These are phyloP conservation scores for Esox masquinongy DNA, from an alignment of 2,797 vertebrate genomes.

Conservation along the genomic window DNA sequence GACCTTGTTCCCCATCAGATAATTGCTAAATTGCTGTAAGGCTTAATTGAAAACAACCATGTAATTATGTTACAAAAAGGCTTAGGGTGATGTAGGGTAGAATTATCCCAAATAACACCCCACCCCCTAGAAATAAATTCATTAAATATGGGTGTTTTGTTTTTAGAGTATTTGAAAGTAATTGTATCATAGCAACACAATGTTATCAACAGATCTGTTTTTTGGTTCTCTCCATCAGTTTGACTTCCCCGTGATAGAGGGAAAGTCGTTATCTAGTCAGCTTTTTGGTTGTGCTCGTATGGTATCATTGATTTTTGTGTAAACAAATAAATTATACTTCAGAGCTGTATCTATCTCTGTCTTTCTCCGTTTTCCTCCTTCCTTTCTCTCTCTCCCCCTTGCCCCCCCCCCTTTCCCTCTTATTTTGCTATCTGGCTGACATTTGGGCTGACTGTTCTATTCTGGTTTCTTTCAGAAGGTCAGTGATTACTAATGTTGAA, in stretches of 20 bases:
- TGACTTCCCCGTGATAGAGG: background rate
- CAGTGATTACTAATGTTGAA: slow-evolving; percentile 9
- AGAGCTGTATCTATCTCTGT: background rate
- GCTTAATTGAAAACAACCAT: slow-evolving; percentile 11
- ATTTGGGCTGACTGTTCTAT: slow-evolving; percentile 38
- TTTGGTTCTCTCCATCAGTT: background rate
- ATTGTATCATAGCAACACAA: slow-evolving; percentile 10
- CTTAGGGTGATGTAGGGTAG: slow-evolving; percentile 18
- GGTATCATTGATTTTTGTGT: background rate
- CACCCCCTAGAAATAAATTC: slow-evolving; percentile 28
- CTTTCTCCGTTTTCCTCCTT: background rate
- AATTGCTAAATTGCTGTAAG: slow-evolving; percentile 36
- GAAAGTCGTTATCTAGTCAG: slow-evolving; percentile 7
- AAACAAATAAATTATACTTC: background rate
- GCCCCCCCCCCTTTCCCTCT: too few species aligned
- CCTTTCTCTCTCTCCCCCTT: background rate
- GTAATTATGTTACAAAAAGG: slow-evolving; percentile 38
- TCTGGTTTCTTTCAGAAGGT: slow-evolving; percentile 24
- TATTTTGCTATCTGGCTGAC: slow-evolving; percentile 40
- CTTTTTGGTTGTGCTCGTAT: slow-evolving; percentile 3
- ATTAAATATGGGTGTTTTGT: slow-evolving; percentile 24
- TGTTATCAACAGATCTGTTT: background rate
- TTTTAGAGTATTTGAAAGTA: slow-evolving; percentile 28
- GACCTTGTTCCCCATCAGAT: slow-evolving; percentile 30
- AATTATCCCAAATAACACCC: slow-evolving; percentile 17